Base-by-base conservation (phyloP, 2,888 invertebrate species). In the Hydraecia micacea region DNA sequence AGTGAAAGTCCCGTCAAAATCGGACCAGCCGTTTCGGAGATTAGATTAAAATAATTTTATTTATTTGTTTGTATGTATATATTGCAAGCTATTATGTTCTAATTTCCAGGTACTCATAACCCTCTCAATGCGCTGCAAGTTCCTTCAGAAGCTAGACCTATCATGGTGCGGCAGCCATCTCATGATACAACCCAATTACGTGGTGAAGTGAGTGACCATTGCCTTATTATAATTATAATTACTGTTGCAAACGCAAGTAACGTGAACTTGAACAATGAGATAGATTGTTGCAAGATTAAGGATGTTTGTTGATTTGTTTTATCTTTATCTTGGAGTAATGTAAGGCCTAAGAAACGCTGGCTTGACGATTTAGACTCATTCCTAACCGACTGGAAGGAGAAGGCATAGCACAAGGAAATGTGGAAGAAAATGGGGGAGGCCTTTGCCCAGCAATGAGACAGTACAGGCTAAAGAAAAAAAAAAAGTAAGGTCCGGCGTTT, bases 81-180 rank as follows among this genome's bases (percentile, higher is more conserved):
- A 42, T 46, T 46, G 46, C 32, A 63, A 32, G 21, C 21, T 21
- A 21, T 36, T 63, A 21, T 63, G 36, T 36, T 69, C 25, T 18
- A 1, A 13, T 28, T 91, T 91, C 7, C 91, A 97, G 97, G 95
- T 96, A 0, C 88, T 97, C 55, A 80, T 91, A 71, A 95, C 95
- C 1, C 83, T 97, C 18, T 95, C 97, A 0, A 91, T 93, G 82
- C 97, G 98, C 77, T 98, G 98, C 91, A 97, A 97, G 85, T 97
- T 97, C 91, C 95, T 99, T 70, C 98, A 98, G 91, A 98, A 98
- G 92, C 93, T 99, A 55, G 99, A 99, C 93, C 94, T 99, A 7
- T 99, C 99, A 0, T 99, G 99, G 99, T 99, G 99, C 92, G 98
- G 98, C n/a, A 97, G 97, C 86, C 95, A 96, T 92, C 93, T 92